Evolutionary conservation across 2,113 vertebrate species (phyloP).

Genomic region (Melanotaenia duboulayi): DNA sequence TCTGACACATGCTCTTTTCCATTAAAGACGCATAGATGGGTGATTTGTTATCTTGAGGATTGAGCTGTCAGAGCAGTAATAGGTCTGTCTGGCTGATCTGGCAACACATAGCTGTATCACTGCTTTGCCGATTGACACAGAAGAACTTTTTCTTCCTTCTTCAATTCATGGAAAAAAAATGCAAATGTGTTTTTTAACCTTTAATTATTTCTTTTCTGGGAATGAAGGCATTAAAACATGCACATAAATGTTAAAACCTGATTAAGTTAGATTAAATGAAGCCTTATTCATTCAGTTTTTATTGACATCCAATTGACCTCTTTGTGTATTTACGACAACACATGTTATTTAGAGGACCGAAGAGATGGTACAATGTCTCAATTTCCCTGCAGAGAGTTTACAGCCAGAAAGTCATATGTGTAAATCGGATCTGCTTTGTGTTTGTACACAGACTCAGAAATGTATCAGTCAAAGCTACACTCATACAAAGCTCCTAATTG

Average conservation of each 20-base stretch:
- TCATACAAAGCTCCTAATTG: slow-evolving; percentile 34
- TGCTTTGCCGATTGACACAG: slow-evolving; percentile 28
- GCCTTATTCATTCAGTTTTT: slow-evolving; percentile 2
- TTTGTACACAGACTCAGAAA: slow-evolving; percentile 33
- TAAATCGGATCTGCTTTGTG: slow-evolving; percentile 39
- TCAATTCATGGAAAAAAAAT: background rate
- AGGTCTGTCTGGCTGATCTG: slow-evolving; percentile 46
- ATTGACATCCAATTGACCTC: background rate
- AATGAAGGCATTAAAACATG: background rate
- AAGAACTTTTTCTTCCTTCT: background rate
- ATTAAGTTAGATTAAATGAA: background rate
- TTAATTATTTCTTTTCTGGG: background rate
- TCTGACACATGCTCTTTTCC: slow-evolving; percentile 46
- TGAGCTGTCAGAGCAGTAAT: slow-evolving; percentile 56
- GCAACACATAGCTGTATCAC: slow-evolving; percentile 16
- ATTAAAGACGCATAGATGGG: slow-evolving; percentile 16
- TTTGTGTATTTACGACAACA: background rate
- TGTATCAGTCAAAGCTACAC: slow-evolving; percentile 39
- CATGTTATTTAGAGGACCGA: background rate
- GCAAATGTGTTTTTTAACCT: slow-evolving; percentile 10
- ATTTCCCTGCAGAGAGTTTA: slow-evolving; percentile 18
- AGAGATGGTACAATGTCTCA: slow-evolving; percentile 1
- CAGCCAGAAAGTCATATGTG: slow-evolving; percentile 5
- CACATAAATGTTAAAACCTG: background rate
- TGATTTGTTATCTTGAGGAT: slow-evolving; percentile 58